These are phyloP conservation scores for Lottia scabra DNA, from an alignment of 2,888 invertebrate genomes.

Conservation along the genomic window DNA sequence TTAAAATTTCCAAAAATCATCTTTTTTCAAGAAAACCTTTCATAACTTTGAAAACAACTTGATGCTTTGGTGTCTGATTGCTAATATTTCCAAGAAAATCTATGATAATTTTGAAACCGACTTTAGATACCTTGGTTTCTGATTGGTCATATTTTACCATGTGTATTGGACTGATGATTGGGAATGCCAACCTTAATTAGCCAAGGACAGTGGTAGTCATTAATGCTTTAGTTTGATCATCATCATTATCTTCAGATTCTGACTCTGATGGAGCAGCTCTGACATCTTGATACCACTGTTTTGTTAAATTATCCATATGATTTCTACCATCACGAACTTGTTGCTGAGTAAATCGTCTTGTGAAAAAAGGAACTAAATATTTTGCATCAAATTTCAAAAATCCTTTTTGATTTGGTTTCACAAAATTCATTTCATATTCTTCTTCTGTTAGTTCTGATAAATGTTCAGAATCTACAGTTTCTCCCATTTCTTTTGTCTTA, in stretches of 20 bases:
- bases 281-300: slow-evolving; percentile 97
- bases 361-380: slow-evolving; percentile 96
- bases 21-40: no score
- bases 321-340: slow-evolving; percentile 95
- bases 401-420: slow-evolving; percentile 78
- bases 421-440: slow-evolving; percentile 83
- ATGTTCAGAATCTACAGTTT: slow-evolving; percentile 66
- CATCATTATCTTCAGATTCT: slow-evolving; percentile 53
- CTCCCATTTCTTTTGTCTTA: slow-evolving; percentile 94
- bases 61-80: no score
- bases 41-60: no score
- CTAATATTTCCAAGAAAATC: no score
- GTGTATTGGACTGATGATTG: no score
- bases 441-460: slow-evolving; percentile 75
- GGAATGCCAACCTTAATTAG: no score
- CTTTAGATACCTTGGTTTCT: no score
- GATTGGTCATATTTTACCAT: no score
- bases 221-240: not conserved
- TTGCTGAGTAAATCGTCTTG: slow-evolving; percentile 93
- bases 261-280: slow-evolving; percentile 62
- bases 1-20: no score
- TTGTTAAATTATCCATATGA: slow-evolving; percentile 95
- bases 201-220: slow-evolving; percentile 15
- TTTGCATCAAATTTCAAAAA: slow-evolving; percentile 93
- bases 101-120: no score